Evolutionary conservation across 2,888 invertebrate genomes (phyloP).

Genomic region (Fabriciana adippe): DNA sequence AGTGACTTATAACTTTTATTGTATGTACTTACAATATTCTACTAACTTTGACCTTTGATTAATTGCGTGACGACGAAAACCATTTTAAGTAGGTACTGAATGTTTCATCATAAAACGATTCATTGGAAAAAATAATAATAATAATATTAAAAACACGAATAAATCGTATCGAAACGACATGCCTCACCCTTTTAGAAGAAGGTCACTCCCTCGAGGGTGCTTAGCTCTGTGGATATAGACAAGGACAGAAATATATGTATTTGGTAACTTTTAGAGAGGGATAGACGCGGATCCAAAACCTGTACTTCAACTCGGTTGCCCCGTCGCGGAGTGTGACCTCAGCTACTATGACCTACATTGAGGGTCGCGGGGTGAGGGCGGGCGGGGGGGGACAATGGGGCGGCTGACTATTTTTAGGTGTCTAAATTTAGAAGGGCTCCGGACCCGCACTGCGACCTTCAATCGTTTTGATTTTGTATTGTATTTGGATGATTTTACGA

Average conservation of each 20-base stretch:
- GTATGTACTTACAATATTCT: too few species aligned
- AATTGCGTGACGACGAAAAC: too few species aligned
- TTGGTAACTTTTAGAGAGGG: conserved; percentile 5
- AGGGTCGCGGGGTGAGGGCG: conserved; percentile 33
- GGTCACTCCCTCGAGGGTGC: background rate
- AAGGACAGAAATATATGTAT: background rate
- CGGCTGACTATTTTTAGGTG: conserved; percentile 59
- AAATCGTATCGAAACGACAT: conserved; percentile 1
- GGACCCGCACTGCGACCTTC: conserved; percentile 57
- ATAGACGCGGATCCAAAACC: conserved; percentile 1
- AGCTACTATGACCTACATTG: conserved; percentile 43
- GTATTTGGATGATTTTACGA: background rate
- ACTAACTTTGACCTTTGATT: too few species aligned
- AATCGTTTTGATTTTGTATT: conserved; percentile 40
- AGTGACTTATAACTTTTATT: too few species aligned
- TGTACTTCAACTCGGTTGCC: background rate
- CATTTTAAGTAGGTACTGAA: too few species aligned
- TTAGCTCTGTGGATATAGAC: conserved; percentile 1
- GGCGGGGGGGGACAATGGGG: conserved; percentile 36
- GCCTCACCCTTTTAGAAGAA: conserved; percentile 10
- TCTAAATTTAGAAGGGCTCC: conserved; percentile 68
- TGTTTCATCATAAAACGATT: background rate
- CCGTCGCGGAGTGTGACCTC: conserved; percentile 16
- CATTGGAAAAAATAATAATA: background rate
- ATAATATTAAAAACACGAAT: background rate